Conservation (phyloP, 2,888 invertebrate genomes). For the Dryobota labecula region DNA sequence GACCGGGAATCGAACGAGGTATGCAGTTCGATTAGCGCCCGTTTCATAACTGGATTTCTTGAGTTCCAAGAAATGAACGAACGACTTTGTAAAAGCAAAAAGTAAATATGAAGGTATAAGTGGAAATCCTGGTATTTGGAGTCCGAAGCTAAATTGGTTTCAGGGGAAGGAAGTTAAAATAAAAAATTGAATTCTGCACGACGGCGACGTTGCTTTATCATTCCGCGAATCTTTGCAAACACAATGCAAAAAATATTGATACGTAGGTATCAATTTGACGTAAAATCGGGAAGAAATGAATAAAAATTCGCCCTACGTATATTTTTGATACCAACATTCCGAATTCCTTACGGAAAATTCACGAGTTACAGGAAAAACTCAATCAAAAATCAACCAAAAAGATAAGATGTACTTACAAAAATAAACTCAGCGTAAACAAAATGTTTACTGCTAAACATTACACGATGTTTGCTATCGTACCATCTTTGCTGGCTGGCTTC, state of each 20-base stretch:
- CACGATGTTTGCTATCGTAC: not conserved
- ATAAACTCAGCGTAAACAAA: not conserved
- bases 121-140: conserved; percentile 49
- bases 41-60: conserved; percentile 62
- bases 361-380: not conserved
- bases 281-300: not conserved
- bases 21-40: conserved; percentile 62
- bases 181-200: conserved; percentile 30
- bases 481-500: not conserved
- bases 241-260: not conserved
- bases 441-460: not conserved
- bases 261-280: conserved; percentile 10
- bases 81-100: conserved; percentile 49
- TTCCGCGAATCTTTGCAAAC: conserved; percentile 5
- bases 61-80: conserved; percentile 57
- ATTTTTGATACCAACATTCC: not conserved
- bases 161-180: conserved; percentile 30
- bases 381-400: not conserved
- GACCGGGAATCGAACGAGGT: conserved; percentile 48
- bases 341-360: not conserved
- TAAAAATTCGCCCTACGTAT: not conserved
- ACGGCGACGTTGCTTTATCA: conserved; percentile 9
- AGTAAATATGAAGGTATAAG: conserved; percentile 47
- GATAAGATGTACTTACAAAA: not conserved
- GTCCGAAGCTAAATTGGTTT: conserved; percentile 51